A percentile compares a stretch with the other conserved stretches of the same genome.
Evolutionary conservation across 2,888 invertebrate species (phyloP).

Genomic region (Spodoptera picta): DNA sequence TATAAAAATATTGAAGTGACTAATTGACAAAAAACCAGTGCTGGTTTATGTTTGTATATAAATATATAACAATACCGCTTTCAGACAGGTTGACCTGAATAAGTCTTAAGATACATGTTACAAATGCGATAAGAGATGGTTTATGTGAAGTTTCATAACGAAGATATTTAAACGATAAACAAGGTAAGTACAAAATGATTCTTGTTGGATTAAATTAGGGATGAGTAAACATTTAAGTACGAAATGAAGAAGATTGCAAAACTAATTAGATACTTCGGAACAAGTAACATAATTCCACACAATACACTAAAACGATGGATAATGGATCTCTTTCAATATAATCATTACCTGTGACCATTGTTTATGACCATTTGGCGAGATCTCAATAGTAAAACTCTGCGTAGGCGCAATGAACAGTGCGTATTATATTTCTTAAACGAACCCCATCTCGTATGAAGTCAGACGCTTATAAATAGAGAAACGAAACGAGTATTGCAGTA

Average conservation of each 20-base stretch:
- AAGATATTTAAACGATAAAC: constrained; percentile 33
- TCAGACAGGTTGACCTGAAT: constrained; percentile 54
- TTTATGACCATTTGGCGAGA: constrained; percentile 66
- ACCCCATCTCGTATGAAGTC: constrained; percentile 72
- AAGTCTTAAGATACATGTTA: constrained; percentile 42
- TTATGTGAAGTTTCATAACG: constrained; percentile 33
- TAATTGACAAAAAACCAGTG: constrained; percentile 6
- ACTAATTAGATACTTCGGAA: not conserved
- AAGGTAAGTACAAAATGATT: constrained; percentile 13
- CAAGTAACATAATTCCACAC: constrained; percentile 37
- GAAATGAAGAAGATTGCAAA: constrained; percentile 1
- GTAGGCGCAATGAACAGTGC: constrained; percentile 63
- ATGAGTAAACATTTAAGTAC: too few species aligned
- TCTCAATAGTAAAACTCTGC: constrained; percentile 62
- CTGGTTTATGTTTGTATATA: constrained; percentile 40
- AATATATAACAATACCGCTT: constrained; percentile 40
- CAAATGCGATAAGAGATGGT: constrained; percentile 45
- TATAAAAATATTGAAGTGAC: not conserved
- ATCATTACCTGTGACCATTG: constrained; percentile 47
- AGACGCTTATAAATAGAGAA: constrained; percentile 81
- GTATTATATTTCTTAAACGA: constrained; percentile 64
- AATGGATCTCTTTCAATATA: constrained; percentile 37
- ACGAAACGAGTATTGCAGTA: constrained; percentile 69
- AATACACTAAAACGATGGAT: constrained; percentile 37
- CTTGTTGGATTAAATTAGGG: not conserved